Conservation (phyloP, 2,113 vertebrate species). For the Anguilla japonica region DNA sequence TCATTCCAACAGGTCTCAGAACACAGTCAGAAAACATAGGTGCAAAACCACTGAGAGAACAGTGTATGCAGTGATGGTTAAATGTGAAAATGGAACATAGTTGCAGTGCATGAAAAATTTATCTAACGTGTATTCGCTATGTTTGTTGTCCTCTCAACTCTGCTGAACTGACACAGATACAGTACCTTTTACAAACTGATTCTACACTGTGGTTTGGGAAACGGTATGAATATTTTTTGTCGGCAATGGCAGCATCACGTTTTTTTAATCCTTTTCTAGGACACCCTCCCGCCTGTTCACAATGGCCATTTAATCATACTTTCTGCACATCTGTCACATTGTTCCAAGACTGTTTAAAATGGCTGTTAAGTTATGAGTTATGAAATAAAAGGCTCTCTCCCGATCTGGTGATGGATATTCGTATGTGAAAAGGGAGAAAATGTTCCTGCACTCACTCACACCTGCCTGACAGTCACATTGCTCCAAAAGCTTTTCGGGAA, state of each 20-base stretch:
- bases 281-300: not conserved
- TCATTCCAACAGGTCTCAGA: not conserved
- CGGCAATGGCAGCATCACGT: not conserved
- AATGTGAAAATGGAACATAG: not conserved
- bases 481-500: constrained; percentile 4
- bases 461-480: not conserved
- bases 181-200: not conserved
- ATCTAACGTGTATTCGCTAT: not conserved
- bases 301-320: not conserved
- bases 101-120: not conserved
- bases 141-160: not conserved
- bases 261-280: not conserved
- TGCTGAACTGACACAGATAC: not conserved
- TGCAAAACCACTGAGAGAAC: not conserved
- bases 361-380: constrained; percentile 6
- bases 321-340: not conserved
- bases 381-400: not conserved
- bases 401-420: not conserved
- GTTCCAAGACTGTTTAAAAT: not conserved
- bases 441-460: constrained; percentile 2
- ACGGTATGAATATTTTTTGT: not conserved
- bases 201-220: not conserved
- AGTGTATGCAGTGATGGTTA: not conserved
- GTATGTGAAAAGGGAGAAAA: not conserved
- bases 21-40: not conserved